Evolutionary conservation across 2,888 invertebrate genomes (phyloP), one percentile per base, ranked within the genome.

Genomic region (Vannuccia rotundouncinata): DNA sequence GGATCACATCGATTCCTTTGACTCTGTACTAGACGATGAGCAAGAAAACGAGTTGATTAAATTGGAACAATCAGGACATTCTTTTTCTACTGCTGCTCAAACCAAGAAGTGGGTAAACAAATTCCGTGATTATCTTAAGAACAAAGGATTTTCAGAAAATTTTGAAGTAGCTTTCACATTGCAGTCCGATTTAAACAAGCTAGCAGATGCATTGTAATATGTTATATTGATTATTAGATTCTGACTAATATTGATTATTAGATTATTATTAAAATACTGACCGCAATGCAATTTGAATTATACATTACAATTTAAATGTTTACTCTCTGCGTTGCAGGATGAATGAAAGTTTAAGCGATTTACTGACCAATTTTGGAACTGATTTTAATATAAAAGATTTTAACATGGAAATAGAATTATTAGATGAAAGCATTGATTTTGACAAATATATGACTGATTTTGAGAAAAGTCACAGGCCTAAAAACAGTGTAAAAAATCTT

Each of bases 381-480:
- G 45, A 45, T 45, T 45, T 45, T 45, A 45, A 45, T 45, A 45
- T 45, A 17, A 5, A 45, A 45, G 45, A 45, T 45, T 45, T 45
- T 45, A 45, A 45, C 45, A 45, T 45, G 45, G 45, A 45, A 45
- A 45, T 45, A 45, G 45, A 45, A 45, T 45, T 45, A 45, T 45
- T 45, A 45, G 45, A 45, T 45, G 45, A 45, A 45, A 45, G 45
- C 45, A 45, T 45, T 45, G 45, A 45, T 45, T 5, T 45, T 45
- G 45, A 45, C 45, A 45, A 45, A 45, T 45, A 45, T 45, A 45
- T 45, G 73, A 73, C 73, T 73, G 22, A 73, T 73, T 73, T 73
- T 73, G 73, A 73, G 29, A 73, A 73, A 73, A 73, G 73, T n/a
- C 73, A 73, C 29, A 73, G 73, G 29, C 73, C 73, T 28, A 22